Evolutionary conservation across 2,888 invertebrate species (phyloP).

Genomic region (Gastrophysa polygoni): DNA sequence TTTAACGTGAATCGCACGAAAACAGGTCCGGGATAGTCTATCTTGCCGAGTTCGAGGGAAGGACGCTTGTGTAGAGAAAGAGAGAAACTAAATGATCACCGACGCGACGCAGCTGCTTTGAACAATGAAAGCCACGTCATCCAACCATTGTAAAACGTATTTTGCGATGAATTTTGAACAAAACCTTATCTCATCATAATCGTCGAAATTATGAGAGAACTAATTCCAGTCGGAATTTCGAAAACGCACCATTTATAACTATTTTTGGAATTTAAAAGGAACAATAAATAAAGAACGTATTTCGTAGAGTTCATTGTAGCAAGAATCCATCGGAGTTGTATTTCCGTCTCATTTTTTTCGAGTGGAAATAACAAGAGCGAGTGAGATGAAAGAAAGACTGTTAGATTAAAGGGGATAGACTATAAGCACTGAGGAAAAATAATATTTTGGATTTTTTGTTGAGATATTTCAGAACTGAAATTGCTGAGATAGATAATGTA

Average conservation of each 20-base stretch:
- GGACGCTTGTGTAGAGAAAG: conserved; percentile 45
- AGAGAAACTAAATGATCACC: conserved; percentile 38
- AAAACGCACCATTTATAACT: neutral
- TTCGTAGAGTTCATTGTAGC: conserved; percentile 33
- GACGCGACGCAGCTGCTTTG: conserved; percentile 43
- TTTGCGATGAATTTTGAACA: conserved; percentile 16
- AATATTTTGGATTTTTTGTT: conserved; percentile 1
- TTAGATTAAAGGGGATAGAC: conserved; percentile 55
- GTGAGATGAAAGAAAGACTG: conserved; percentile 50
- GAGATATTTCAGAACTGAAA: too few species aligned
- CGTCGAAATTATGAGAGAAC: neutral
- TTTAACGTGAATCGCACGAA: conserved; percentile 53
- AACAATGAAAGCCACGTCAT: conserved; percentile 37
- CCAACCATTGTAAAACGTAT: conserved; percentile 20
- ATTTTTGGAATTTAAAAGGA: conserved; percentile 23
- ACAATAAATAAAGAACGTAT: conserved; percentile 36
- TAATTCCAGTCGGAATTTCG: neutral
- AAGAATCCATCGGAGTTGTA: conserved; percentile 42
- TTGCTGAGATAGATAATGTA: too few species aligned
- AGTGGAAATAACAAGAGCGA: conserved; percentile 39
- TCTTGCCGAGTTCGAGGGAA: conserved; percentile 54
- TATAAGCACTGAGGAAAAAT: conserved; percentile 27
- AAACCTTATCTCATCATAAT: conserved; percentile 6
- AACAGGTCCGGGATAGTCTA: conserved; percentile 60
- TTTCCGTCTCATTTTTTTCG: conserved; percentile 46